phyloP scores from a whole-genome alignment of 2,113 vertebrate species.

The Noturus placidus region DNA sequence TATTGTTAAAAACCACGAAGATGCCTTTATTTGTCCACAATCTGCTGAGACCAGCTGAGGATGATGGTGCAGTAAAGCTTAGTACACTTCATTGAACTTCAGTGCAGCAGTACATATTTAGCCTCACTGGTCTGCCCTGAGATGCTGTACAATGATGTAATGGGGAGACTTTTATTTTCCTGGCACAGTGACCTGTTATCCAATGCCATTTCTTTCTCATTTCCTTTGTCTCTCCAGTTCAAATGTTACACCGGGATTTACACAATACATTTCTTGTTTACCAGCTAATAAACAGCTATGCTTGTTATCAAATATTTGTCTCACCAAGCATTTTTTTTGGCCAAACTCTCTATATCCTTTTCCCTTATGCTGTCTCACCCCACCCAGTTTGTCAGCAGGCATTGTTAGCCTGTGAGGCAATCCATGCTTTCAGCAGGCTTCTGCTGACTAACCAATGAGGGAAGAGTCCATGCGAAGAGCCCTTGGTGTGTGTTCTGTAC shows the following conservation, averaged over 20 bases:
- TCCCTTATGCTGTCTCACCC: slow-evolving; percentile 50
- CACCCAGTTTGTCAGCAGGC: slow-evolving; percentile 55
- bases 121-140: neutral
- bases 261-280: neutral
- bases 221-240: neutral
- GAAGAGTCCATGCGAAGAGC: slow-evolving; percentile 53
- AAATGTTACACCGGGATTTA: neutral
- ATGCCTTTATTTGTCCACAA: neutral
- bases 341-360: slow-evolving; percentile 37
- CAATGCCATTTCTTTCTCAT: neutral
- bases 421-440: slow-evolving; percentile 56
- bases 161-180: neutral
- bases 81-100: neutral
- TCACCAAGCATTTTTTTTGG: slow-evolving; percentile 10
- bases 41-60: neutral
- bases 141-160: slow-evolving; percentile 4
- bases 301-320: slow-evolving; percentile 10
- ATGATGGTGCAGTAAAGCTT: neutral
- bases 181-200: slow-evolving; percentile 13
- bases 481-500: slow-evolving; percentile 27
- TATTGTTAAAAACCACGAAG: neutral
- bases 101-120: neutral
- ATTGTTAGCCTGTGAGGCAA: slow-evolving; percentile 73
- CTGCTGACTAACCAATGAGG: slow-evolving; percentile 64
- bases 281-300: neutral